Evolutionary conservation across 2,113 vertebrate genomes (phyloP), one percentile per base, ranked within the genome.

Genomic region (Mobula birostris): DNA sequence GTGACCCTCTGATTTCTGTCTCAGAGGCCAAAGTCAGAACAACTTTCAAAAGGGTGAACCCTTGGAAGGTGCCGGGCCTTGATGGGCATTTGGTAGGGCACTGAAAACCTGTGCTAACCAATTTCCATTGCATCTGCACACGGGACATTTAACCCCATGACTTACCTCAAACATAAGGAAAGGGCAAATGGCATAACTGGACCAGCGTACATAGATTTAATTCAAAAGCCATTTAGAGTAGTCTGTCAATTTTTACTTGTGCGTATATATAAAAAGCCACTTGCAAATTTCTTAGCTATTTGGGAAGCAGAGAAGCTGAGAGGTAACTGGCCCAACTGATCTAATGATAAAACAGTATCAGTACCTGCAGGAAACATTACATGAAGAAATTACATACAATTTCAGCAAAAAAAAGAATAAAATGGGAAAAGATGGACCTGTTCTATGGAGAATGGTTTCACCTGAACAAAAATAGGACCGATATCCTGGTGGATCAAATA

Each of bases 161-260:
- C 8, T 63, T 90, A 66, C n/a, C 85, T 19, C 29, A 17, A n/a
- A 66, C n/a, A 7, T 15, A 90, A 7, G 14, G 29, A 8, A 66
- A 90, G 11, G 17, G 61, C 1, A 90, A 17, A 88, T 61, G 29
- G 12, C 61, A 66, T n/a, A 32, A 68, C n/a, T 66, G 15, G 14
- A 66, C 29, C 29, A 36, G 6, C 32, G n/a, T 2, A n/a, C 58
- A 63, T n/a, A 66, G 85, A 90, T 68, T 15, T 90, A 66, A 85
- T 85, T 90, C 83, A 68, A 17, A 66, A 19, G 61, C 15, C n/a
- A 61, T 68, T 90, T 90, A 90, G 66, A 90, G 61, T 90, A 58
- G 24, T 85, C 21, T 58, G 48, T 61, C 14, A 66, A 66, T 66
- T 29, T 24, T 58, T 61, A 58, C 2, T 58, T 58, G 8, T 61